phyloP scores from a whole-genome alignment of 2,113 vertebrate species.

The Alethe castanea region DNA sequence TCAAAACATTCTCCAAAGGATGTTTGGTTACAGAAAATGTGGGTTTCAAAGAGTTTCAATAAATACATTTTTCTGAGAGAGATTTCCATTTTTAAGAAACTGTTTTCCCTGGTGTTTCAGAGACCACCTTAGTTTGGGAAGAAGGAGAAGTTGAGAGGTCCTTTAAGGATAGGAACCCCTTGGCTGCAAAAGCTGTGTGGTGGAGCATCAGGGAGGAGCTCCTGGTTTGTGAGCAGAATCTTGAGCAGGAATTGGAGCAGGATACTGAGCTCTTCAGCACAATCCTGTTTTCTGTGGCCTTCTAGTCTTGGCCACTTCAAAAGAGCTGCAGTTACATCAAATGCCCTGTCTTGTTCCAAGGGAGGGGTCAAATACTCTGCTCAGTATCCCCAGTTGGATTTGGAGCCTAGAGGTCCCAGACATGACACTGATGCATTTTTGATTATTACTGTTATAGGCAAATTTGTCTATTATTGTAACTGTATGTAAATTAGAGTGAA shows the following conservation, averaged over 20 bases:
- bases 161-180: neutral
- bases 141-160: neutral
- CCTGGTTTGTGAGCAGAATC: neutral
- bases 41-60: neutral
- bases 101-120: neutral
- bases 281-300: neutral
- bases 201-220: neutral
- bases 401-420: neutral
- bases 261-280: neutral
- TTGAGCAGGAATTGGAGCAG: neutral
- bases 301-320: neutral
- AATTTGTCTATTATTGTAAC: neutral
- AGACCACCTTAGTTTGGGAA: neutral
- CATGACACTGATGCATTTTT: neutral
- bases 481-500: neutral
- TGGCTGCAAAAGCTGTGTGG: neutral
- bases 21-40: neutral
- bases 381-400: neutral
- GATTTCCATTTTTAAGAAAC: neutral
- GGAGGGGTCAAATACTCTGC: neutral
- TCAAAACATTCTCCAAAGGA: neutral
- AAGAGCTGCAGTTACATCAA: neutral
- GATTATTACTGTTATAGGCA: neutral
- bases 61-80: neutral
- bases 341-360: neutral